Conservation (phyloP, 2,888 invertebrate species). For the Candidula unifasciata region DNA sequence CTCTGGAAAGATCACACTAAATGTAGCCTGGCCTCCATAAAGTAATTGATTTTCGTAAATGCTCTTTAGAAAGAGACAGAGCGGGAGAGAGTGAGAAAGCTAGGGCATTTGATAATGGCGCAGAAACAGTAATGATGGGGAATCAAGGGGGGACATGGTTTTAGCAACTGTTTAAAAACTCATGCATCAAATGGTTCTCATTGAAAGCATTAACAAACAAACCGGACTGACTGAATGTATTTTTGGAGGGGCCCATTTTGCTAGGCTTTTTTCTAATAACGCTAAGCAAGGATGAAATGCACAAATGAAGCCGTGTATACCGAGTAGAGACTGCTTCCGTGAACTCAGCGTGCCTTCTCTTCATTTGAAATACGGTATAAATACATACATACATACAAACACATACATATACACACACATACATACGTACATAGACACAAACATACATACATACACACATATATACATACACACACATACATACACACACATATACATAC, state of each 20-base stretch:
- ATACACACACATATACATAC: too few species aligned
- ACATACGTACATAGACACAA: too few species aligned
- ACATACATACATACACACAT: too few species aligned
- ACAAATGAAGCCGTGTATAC: too few species aligned
- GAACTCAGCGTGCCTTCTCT: too few species aligned
- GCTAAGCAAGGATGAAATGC: neutral
- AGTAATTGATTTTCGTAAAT: constrained; percentile 4
- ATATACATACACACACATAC: neutral
- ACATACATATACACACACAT: too few species aligned
- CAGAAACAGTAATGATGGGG: neutral
- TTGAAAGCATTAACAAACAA: neutral
- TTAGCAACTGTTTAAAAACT: neutral
- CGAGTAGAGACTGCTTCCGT: too few species aligned
- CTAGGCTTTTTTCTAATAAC: neutral
- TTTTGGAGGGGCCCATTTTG: neutral
- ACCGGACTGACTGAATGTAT: neutral
- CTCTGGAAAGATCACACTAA: neutral
- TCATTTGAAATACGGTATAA: too few species aligned
- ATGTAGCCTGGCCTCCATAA: neutral
- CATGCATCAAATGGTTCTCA: neutral
- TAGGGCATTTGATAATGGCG: neutral
- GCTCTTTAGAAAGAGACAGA: constrained; percentile 10
- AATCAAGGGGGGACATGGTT: neutral
- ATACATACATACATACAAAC: too few species aligned
- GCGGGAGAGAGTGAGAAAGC: too few species aligned